These are phyloP conservation scores for Heliconius melpomene DNA, from an alignment of 1,140 invertebrate genomes.

Conservation along the genomic window DNA sequence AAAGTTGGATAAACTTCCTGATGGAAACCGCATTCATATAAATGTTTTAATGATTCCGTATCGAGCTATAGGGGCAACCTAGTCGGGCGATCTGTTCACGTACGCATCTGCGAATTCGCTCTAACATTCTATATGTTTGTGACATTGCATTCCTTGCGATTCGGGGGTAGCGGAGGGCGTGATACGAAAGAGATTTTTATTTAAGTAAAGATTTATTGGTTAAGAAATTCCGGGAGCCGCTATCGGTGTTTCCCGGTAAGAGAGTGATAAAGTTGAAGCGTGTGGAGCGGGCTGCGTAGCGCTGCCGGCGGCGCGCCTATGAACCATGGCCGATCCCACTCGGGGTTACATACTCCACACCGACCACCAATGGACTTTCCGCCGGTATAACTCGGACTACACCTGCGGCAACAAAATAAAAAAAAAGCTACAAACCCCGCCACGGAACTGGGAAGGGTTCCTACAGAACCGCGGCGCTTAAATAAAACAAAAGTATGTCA, in stretches of 20 bases:
- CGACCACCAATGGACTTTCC: conserved; percentile 76
- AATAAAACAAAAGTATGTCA: conserved; percentile 59
- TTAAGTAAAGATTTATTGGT: conserved; percentile 74
- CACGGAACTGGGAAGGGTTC: conserved; percentile 57
- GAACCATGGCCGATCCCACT: conserved; percentile 68
- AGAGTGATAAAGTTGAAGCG: conserved; percentile 52
- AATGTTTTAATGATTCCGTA: conserved; percentile 40
- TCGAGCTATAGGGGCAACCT: conserved; percentile 79
- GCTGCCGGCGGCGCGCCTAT: conserved; percentile 53
- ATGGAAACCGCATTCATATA: conserved; percentile 69
- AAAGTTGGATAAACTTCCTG: conserved; percentile 76
- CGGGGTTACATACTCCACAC: conserved; percentile 72
- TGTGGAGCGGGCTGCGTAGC: conserved; percentile 43
- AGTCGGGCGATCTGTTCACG: conserved; percentile 69
- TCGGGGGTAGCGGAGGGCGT: conserved; percentile 58
- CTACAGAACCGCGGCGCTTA: conserved; percentile 61
- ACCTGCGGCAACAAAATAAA: conserved; percentile 80
- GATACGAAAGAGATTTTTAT: conserved; percentile 72
- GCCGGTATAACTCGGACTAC: conserved; percentile 77
- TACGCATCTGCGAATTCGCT: conserved; percentile 75
- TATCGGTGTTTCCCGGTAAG: conserved; percentile 60
- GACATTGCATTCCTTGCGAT: conserved; percentile 77
- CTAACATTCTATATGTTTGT: conserved; percentile 54
- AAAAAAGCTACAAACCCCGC: conserved; percentile 74
- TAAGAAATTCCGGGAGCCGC: conserved; percentile 70